Evolutionary conservation across 2,888 invertebrate species (phyloP), one percentile per base, ranked within the genome.

Genomic region (Coelinius sp.): DNA sequence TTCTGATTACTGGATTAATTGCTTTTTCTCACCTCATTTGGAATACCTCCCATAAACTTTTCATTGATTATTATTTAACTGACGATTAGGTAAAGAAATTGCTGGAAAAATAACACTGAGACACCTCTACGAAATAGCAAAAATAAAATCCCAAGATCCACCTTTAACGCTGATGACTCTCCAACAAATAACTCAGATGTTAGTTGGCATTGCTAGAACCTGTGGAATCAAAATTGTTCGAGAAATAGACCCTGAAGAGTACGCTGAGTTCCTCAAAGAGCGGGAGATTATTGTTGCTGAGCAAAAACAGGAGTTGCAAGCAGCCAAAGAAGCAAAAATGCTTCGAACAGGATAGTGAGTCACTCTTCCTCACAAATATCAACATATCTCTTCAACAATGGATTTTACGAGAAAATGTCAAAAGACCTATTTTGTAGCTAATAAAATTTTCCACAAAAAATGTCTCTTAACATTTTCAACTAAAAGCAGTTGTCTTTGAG

Each of bases 121-220:
- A 87, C 99, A 99, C 88, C 88, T 99, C 12, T 99, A 98, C 88
- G 99, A 99, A 91, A 99, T 99, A 84, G 99, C 99, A 0, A 91
- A 93, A 88, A 94, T 99, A n/a, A 99, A 99, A 88, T 90, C 92
- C n/a, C 89, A 94, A 84, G 98, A 99, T 88, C 94, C 95, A 2
- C 89, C 93, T 0, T 86, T 93, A 24, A 91, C 92, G 80, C 90
- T 92, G 81, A 88, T 89, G 76, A 85, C 90, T 8, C 80, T 95
- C 74, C 83, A 95, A 88, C 91, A 94, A 84, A 91, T 98, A 82
- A 97, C 97, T 85, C 90, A 91, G 76, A 92, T 93, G 91, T 83
- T 98, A 8, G 91, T 97, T 77, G 93, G 94, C 0, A 90, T 92
- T 65, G 96, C 97, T 6, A 91, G 92, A 78, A 92, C 93, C 0